Percentiles rank a stretch among this genome's conserved stretches.
phyloP scores from a whole-genome alignment of 2,888 invertebrate species.

The Drosophila cracens region DNA sequence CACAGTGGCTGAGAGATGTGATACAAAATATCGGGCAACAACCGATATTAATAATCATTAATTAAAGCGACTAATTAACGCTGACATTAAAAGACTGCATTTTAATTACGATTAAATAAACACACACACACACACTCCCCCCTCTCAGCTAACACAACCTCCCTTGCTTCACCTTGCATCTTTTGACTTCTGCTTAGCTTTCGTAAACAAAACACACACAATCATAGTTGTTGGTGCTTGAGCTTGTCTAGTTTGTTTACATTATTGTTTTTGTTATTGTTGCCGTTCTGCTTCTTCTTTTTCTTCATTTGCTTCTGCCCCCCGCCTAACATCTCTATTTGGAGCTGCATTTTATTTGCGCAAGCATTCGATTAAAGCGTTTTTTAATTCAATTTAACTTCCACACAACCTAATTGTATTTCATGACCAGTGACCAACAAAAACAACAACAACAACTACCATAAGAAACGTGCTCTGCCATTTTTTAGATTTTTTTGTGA shows the following conservation, averaged over 20 bases:
- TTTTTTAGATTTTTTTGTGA: constrained; percentile 46
- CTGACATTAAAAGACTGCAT: constrained; percentile 77
- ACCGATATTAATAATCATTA: constrained; percentile 79
- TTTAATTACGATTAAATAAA: constrained; percentile 62
- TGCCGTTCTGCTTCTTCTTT: constrained; percentile 8
- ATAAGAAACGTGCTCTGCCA: constrained; percentile 38
- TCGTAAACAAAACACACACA: constrained; percentile 5
- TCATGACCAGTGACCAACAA: constrained; percentile 52
- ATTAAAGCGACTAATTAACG: constrained; percentile 79
- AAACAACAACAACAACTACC: constrained; percentile 19
- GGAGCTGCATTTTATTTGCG: constrained; percentile 55
- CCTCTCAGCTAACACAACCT: not conserved
- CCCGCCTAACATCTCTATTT: constrained; percentile 52
- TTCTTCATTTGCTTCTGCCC: not conserved
- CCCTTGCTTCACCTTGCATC: not conserved
- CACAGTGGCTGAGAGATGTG: constrained; percentile 37
- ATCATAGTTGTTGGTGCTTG: constrained; percentile 1
- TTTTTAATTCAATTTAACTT: constrained; percentile 74
- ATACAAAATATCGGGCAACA: constrained; percentile 63
- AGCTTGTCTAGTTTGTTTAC: constrained; percentile 1
- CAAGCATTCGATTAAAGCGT: constrained; percentile 61
- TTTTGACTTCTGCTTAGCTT: constrained; percentile 10
- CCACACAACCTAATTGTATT: constrained; percentile 67
- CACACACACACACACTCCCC: not conserved
- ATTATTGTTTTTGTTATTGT: constrained; percentile 15